Evolutionary conservation across 2,888 invertebrate species (phyloP).

Genomic region (Lithophane socia): DNA sequence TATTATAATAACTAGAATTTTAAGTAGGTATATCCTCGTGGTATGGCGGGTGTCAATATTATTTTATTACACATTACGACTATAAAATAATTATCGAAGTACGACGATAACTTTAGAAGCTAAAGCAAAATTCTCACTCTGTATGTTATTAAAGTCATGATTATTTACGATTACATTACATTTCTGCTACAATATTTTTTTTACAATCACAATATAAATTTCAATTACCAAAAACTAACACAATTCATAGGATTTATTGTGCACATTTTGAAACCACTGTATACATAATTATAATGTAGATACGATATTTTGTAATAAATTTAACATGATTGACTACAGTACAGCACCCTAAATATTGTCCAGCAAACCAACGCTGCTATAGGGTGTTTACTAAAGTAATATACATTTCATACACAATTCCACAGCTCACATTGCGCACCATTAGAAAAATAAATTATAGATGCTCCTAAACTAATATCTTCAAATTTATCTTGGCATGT

Average conservation of each 20-base stretch:
- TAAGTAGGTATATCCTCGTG: conserved; percentile 31
- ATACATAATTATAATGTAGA: conserved; percentile 75
- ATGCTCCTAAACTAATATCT: conserved; percentile 86
- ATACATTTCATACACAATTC: conserved; percentile 88
- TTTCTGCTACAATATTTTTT: conserved; percentile 63
- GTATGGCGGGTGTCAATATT: conserved; percentile 48
- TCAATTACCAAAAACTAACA: conserved; percentile 79
- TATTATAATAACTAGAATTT: conserved; percentile 43
- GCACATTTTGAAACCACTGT: conserved; percentile 83
- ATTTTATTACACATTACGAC: conserved; percentile 42
- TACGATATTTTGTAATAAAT: conserved; percentile 80
- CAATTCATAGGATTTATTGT: conserved; percentile 80
- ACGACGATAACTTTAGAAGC: conserved; percentile 62
- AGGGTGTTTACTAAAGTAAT: conserved; percentile 83
- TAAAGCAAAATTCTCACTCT: conserved; percentile 67
- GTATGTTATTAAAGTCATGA: conserved; percentile 65
- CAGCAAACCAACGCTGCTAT: conserved; percentile 81
- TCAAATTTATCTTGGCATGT: conserved; percentile 89
- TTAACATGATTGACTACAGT: conserved; percentile 89
- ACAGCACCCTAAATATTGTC: conserved; percentile 86
- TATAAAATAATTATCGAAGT: conserved; percentile 43
- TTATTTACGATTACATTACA: conserved; percentile 63
- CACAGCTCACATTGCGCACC: conserved; percentile 90
- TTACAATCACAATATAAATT: conserved; percentile 74
- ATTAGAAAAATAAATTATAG: conserved; percentile 90